phyloP scores from a whole-genome alignment of 2,888 invertebrate species.

The Tinea trinotella region DNA sequence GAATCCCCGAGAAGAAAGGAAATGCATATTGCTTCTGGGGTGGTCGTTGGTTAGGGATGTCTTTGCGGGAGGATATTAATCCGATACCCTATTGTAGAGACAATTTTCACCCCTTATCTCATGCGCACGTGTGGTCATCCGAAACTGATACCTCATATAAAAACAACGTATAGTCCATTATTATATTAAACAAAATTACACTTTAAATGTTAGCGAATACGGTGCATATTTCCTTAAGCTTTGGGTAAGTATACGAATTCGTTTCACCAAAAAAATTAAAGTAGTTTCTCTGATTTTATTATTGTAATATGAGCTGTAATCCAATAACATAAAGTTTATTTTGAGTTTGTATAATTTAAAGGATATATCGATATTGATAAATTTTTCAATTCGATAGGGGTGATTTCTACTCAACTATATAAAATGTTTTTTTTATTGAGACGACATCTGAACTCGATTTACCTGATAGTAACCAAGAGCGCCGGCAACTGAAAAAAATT shows the following conservation, averaged over 20 bases:
- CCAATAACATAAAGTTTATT: not conserved
- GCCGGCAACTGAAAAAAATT: too few species aligned
- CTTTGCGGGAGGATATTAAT: not conserved
- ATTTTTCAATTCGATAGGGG: not conserved
- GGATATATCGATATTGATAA: not conserved
- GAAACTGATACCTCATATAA: not conserved
- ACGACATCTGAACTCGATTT: too few species aligned
- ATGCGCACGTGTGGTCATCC: slow-evolving; percentile 12
- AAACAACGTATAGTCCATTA: not conserved
- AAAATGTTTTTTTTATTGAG: too few species aligned
- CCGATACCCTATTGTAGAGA: not conserved
- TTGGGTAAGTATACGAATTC: too few species aligned
- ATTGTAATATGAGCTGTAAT: too few species aligned
- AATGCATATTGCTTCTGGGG: not conserved
- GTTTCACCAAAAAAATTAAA: too few species aligned
- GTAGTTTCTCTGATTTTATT: too few species aligned
- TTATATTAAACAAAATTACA: not conserved
- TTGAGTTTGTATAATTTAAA: too few species aligned
- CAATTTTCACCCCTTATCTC: slow-evolving; percentile 1
- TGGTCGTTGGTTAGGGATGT: not conserved
- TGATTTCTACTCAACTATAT: too few species aligned
- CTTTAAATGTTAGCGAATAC: not conserved
- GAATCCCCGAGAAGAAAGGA: not conserved
- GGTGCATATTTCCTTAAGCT: not conserved
- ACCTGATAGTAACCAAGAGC: too few species aligned